Conservation (phyloP, 2,888 invertebrate genomes). For the Cheilosia variabilis region DNA sequence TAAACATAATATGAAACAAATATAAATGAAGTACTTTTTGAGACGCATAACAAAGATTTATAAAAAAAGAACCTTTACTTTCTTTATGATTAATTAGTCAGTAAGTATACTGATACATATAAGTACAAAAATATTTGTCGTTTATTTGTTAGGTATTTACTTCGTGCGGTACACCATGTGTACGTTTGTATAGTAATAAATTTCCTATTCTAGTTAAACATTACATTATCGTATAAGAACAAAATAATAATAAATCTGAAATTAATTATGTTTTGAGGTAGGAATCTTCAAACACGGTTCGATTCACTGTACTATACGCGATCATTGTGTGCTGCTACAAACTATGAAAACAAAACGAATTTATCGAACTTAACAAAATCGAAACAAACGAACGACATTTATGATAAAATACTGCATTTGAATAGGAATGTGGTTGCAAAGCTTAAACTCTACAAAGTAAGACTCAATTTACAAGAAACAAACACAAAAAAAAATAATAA, state of each 20-base stretch:
- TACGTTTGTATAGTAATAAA: conserved; percentile 35
- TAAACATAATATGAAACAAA: conserved; percentile 33
- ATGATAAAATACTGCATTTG: conserved; percentile 69
- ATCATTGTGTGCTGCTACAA: conserved; percentile 60
- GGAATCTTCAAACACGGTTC: conserved; percentile 69
- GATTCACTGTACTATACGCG: conserved; percentile 61
- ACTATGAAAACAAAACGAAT: conserved; percentile 56
- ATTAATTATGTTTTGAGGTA: conserved; percentile 68
- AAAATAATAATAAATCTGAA: conserved; percentile 46
- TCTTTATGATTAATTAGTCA: conserved; percentile 51
- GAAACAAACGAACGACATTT: conserved; percentile 14
- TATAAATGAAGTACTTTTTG: conserved; percentile 62
- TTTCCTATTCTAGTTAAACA: conserved; percentile 62
- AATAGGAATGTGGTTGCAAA: conserved; percentile 74
- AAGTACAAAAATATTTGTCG: conserved; percentile 73
- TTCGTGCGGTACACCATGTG: conserved; percentile 42
- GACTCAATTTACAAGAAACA: conserved; percentile 55
- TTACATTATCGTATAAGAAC: conserved; percentile 32
- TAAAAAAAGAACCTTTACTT: conserved; percentile 60
- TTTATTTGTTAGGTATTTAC: conserved; percentile 41
- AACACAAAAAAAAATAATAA: conserved; percentile 4
- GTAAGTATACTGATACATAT: conserved; percentile 45
- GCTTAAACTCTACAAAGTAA: conserved; percentile 64
- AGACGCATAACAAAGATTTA: conserved; percentile 56
- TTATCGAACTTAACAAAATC: conserved; percentile 29